Conservation (phyloP, 2,113 vertebrate genomes). For the Eudyptes chrysolophus region DNA sequence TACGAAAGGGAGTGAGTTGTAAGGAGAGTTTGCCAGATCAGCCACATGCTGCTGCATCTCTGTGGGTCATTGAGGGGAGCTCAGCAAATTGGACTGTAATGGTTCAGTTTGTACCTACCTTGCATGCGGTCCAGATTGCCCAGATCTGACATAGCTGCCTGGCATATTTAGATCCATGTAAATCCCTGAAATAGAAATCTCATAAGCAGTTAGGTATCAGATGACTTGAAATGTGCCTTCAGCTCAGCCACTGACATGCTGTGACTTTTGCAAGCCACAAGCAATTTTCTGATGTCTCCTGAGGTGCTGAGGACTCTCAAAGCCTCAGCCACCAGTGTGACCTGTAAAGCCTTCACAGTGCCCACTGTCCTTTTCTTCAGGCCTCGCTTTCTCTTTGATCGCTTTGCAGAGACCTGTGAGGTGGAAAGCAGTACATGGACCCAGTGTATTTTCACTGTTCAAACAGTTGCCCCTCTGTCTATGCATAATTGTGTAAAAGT, state of each 20-base stretch:
- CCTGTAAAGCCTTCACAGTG: neutral
- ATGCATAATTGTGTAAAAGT: neutral
- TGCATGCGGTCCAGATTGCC: too few relatives aligned
- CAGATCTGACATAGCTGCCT: neutral
- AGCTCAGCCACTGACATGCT: neutral
- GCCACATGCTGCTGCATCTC: neutral
- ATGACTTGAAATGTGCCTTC: neutral
- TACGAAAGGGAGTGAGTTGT: neutral
- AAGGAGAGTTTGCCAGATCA: neutral
- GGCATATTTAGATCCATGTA: neutral
- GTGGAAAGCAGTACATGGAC: neutral
- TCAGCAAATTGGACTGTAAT: neutral
- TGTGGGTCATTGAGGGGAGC: neutral
- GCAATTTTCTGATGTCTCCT: neutral
- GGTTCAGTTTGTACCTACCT: neutral
- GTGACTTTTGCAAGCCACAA: neutral
- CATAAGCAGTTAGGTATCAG: neutral
- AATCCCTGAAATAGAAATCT: neutral
- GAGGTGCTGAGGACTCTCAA: neutral
- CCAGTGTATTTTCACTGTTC: neutral
- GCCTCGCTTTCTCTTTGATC: neutral
- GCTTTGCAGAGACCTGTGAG: neutral
- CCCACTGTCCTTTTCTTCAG: neutral
- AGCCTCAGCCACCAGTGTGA: neutral
- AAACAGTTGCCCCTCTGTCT: neutral